phyloP scores from a whole-genome alignment of 2,797 vertebrate genomes.

The Trachops cirrhosus region DNA sequence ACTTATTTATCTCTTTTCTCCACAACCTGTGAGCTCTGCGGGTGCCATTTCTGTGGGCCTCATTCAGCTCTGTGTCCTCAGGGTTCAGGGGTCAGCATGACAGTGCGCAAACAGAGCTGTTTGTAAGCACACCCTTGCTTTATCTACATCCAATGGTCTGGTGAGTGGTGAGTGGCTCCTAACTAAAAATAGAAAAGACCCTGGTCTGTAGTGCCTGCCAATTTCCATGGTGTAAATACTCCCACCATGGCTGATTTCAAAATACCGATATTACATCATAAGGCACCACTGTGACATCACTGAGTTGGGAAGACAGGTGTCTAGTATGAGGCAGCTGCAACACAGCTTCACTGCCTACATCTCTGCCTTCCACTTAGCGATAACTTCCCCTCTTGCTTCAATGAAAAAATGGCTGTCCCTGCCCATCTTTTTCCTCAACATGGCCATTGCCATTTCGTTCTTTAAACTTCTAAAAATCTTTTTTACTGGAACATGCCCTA shows the following conservation, averaged over 20 bases:
- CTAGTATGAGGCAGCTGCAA: not conserved
- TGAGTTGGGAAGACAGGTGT: not conserved
- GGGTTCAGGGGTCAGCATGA: not conserved
- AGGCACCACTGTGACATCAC: not conserved
- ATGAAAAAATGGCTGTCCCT: not conserved
- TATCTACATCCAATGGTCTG: not conserved
- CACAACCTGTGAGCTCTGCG: not conserved
- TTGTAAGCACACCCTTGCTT: not conserved
- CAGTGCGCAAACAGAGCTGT: not conserved
- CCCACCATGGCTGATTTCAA: not conserved
- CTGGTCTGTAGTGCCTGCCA: not conserved
- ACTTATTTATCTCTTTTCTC: not conserved
- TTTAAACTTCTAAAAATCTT: not conserved
- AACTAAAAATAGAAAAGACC: not conserved
- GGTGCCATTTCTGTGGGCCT: not conserved
- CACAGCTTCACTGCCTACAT: not conserved
- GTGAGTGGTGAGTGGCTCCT: not conserved
- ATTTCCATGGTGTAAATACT: not conserved
- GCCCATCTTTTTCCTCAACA: not conserved
- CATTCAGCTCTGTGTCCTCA: not conserved
- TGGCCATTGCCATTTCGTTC: not conserved
- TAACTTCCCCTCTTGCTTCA: not conserved
- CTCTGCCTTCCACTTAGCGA: not conserved
- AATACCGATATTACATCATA: not conserved
- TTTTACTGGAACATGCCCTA: not conserved